Conservation (phyloP, 2,797 vertebrate species). For the Spheniscus humboldti region DNA sequence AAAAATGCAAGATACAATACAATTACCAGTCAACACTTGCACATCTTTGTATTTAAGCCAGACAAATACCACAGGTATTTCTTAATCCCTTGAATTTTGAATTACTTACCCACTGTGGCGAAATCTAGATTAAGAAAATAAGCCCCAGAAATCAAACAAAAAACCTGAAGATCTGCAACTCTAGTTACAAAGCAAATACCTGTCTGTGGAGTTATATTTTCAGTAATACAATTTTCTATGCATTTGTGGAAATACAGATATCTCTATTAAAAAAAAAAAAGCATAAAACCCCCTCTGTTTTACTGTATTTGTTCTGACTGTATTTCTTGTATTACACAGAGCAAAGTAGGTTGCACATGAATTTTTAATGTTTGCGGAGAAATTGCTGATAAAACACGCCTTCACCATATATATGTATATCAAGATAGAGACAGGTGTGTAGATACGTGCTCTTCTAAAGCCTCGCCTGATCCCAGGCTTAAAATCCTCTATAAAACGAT, state of each 20-base stretch:
- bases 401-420: accelerated
- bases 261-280: background rate
- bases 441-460: background rate
- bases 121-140: conserved; percentile 43
- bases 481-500: background rate
- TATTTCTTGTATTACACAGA: background rate
- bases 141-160: background rate
- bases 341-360: background rate
- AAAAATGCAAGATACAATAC: conserved; percentile 42
- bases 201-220: background rate
- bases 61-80: conserved; percentile 54
- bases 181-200: background rate
- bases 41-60: conserved; percentile 39
- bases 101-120: background rate
- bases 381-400: background rate
- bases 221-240: background rate
- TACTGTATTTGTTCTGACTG: background rate
- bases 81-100: conserved; percentile 41
- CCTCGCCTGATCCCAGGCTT: background rate
- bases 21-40: conserved; percentile 63
- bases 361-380: background rate
- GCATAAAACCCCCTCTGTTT: background rate
- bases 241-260: background rate
- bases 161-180: background rate
- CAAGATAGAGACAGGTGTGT: background rate